Conservation (phyloP, 2,113 vertebrate species). For the Heloderma charlesbogerti region DNA sequence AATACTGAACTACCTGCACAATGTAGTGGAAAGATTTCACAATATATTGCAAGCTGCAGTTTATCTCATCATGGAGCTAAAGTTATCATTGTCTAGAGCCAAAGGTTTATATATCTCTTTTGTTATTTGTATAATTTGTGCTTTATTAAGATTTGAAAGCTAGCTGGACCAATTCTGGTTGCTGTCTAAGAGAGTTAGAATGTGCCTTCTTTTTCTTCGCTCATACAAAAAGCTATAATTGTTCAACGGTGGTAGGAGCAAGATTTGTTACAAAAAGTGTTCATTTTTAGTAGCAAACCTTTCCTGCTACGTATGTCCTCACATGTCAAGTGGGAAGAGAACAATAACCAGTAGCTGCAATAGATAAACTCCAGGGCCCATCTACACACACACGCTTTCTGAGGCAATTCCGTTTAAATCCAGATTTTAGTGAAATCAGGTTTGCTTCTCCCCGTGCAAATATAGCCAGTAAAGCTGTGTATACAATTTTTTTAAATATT, state of each 20-base stretch:
- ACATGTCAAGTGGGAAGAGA: not conserved
- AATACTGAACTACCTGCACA: constrained; percentile 14
- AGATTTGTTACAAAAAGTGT: constrained; percentile 31
- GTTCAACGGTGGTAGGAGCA: constrained; percentile 7
- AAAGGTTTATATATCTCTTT: not conserved
- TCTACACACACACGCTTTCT: no score
- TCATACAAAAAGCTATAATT: constrained; percentile 43
- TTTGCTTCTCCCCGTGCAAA: no score
- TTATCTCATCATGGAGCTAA: constrained; percentile 11
- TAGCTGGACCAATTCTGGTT: constrained; percentile 40
- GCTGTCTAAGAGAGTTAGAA: constrained; percentile 53
- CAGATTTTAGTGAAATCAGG: no score
- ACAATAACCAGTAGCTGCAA: not conserved
- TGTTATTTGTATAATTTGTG: constrained; percentile 1
- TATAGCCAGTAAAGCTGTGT: no score
- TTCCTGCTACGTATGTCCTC: constrained; percentile 27
- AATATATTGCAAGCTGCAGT: accelerated
- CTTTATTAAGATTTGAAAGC: constrained; percentile 51
- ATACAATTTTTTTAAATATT: no score
- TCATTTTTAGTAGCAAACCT: not conserved
- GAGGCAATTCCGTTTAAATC: no score
- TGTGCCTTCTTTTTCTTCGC: constrained; percentile 39
- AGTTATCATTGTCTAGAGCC: not conserved
- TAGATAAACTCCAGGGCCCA: not conserved
- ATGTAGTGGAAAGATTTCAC: not conserved